Evolutionary conservation across 2,888 invertebrate species (phyloP), one percentile per base, ranked within the genome.

Genomic region (Apodemia zela): DNA sequence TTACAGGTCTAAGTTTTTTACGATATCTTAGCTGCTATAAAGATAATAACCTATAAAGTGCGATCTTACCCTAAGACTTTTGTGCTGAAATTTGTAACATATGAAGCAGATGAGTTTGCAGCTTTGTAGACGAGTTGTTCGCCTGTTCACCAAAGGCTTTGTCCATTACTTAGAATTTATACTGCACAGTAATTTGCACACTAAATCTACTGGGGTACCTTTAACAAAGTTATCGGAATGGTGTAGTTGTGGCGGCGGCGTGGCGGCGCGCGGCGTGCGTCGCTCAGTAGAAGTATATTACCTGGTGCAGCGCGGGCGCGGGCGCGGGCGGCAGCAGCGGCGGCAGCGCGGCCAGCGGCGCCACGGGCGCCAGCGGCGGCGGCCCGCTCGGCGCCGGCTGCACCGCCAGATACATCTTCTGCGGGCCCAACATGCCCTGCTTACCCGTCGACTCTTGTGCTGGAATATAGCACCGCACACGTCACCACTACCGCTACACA

Each of bases 361-460:
- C 78, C 64, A 79, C 80, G 17, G 81, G 80, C 65, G 85, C 71
- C 63, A 84, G 78, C 64, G 85, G 82, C 65, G 85, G 83, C 68
- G 86, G 92, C 54, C 84, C 80, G 61, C 78, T 73, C 66, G 85
- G 82, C 61, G 94, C 88, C n/a, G 97, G 97, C 78, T 97, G 97
- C 63, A 97, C 96, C 0, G 97, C 97, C 66, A 97, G 85, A 79
- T 97, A 97, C 78, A 97, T 96, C 87, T 97, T 97, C 11, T 96
- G 95, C 11, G 97, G 97, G 3, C 97, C 97, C 67, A 97, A 83
- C 73, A 96, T 96, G 54, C 96, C 96, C 81, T 96, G 95, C 80
- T 96, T 97, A 51, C 97, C 97, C 18, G 96, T 96, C 5, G 96
- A 95, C 72, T 96, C 96, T 95, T 97, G 97, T 33, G 97, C 97